A percentile compares a stretch with the other conserved stretches of the same genome.
Evolutionary conservation across 2,888 invertebrate species (phyloP).

Genomic region (Clitarchus hookeri): DNA sequence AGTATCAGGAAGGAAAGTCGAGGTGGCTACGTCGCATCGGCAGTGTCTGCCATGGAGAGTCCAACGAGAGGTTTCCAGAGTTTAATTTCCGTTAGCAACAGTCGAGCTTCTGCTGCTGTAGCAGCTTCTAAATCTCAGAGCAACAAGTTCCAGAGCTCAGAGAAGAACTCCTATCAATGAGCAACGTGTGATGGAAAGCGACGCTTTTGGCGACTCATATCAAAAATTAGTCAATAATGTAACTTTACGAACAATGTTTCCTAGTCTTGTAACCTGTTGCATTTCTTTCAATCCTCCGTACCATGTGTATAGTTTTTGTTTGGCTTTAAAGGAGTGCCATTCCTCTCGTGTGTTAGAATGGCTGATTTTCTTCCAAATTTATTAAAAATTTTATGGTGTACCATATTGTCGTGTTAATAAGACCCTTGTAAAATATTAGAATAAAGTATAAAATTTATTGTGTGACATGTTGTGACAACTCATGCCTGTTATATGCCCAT

Average conservation of each 20-base stretch:
- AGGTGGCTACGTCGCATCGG: conserved; percentile 7
- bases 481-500: conserved; percentile 2
- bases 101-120: conserved; percentile 27
- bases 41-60: conserved; percentile 31
- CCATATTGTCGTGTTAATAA: conserved; percentile 25
- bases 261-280: conserved; percentile 30
- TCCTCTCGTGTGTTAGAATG: neutral
- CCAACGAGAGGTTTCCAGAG: conserved; percentile 35
- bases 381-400: conserved; percentile 10
- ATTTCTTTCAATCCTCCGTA: conserved; percentile 26
- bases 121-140: conserved; percentile 25
- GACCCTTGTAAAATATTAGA: conserved; percentile 5
- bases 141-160: conserved; percentile 29
- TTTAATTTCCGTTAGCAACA: conserved; percentile 28
- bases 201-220: conserved; percentile 33
- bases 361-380: conserved; percentile 10
- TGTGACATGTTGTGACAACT: conserved; percentile 16
- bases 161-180: conserved; percentile 34
- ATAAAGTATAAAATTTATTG: neutral
- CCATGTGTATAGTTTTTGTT: conserved; percentile 34
- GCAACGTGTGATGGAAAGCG: conserved; percentile 15
- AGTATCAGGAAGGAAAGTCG: conserved; percentile 29
- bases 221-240: conserved; percentile 36
- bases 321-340: conserved; percentile 3
- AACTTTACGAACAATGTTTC: conserved; percentile 27